Evolutionary conservation across 2,888 invertebrate species (phyloP).

Genomic region (Drosophila setosimentum): DNA sequence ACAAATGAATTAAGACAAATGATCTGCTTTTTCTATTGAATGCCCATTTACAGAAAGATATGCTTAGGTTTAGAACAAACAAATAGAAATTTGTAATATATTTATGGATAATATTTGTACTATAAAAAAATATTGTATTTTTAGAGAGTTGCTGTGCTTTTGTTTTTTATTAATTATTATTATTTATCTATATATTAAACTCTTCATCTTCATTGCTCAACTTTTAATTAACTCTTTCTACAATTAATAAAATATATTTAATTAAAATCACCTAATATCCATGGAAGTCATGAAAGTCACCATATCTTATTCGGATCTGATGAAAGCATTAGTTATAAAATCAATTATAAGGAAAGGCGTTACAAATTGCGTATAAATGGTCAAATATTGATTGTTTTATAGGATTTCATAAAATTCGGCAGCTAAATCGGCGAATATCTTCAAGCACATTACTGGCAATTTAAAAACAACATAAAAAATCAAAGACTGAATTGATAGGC

Average conservation of each 20-base stretch:
- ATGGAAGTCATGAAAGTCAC: not conserved
- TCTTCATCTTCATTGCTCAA: not conserved
- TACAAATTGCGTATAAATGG: conserved; percentile 19
- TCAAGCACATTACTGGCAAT: conserved; percentile 15
- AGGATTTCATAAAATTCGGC: conserved; percentile 12
- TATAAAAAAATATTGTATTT: not conserved
- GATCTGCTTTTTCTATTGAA: conserved; percentile 52
- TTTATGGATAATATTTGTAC: not conserved
- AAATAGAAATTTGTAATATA: not conserved
- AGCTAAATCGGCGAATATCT: conserved; percentile 29
- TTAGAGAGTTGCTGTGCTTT: not conserved
- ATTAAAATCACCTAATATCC: conserved; percentile 1
- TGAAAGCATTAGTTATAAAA: conserved; percentile 2
- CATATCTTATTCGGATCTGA: not conserved
- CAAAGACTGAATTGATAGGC: conserved; percentile 20
- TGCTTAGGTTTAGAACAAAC: not conserved
- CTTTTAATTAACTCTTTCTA: not conserved
- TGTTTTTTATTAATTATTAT: not conserved
- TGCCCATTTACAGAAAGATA: conserved; percentile 53
- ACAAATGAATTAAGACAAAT: conserved; percentile 23
- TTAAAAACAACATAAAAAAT: conserved; percentile 10
- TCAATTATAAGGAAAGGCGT: conserved; percentile 16
- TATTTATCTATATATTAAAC: not conserved
- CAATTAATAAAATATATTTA: not conserved
- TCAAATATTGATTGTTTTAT: conserved; percentile 22